These are phyloP conservation scores for Leptinotarsa juncta DNA, from an alignment of 2,888 invertebrate genomes.

Conservation along the genomic window DNA sequence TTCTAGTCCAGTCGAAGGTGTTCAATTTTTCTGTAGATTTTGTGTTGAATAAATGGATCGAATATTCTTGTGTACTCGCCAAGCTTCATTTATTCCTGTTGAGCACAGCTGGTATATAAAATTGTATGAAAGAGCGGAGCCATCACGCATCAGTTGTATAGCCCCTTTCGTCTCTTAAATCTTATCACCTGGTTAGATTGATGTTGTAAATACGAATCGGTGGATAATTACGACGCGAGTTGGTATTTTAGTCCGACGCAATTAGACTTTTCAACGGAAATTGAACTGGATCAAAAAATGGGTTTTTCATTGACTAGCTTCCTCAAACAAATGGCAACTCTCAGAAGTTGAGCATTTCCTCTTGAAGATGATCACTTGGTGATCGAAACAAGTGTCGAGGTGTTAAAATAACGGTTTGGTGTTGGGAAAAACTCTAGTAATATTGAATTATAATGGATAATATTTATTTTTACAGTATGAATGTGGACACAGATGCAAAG, in stretches of 20 bases:
- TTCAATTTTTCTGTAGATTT: background rate
- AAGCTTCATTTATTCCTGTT: background rate
- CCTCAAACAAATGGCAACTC: too few species aligned
- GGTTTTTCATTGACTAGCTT: too few species aligned
- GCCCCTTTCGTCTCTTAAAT: conserved; percentile 22
- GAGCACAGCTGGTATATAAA: background rate
- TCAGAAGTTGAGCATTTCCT: too few species aligned
- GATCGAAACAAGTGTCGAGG: too few species aligned
- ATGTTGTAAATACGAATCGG: conserved; percentile 55
- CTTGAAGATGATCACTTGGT: too few species aligned
- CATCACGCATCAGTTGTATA: conserved; percentile 3
- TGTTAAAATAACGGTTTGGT: too few species aligned
- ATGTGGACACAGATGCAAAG: conserved; percentile 86
- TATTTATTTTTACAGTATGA: conserved; percentile 70
- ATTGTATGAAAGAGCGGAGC: background rate
- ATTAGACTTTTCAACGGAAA: background rate
- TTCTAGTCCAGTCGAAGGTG: too few species aligned
- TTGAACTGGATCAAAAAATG: background rate
- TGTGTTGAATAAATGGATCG: background rate
- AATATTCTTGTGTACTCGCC: background rate
- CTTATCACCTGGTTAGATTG: conserved; percentile 43
- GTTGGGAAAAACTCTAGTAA: too few species aligned
- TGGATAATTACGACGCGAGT: conserved; percentile 54
- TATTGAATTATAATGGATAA: background rate
- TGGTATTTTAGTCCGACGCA: conserved; percentile 2